Evolutionary conservation across 2,113 vertebrate species (phyloP).

Genomic region (Porphyrio hochstetteri): DNA sequence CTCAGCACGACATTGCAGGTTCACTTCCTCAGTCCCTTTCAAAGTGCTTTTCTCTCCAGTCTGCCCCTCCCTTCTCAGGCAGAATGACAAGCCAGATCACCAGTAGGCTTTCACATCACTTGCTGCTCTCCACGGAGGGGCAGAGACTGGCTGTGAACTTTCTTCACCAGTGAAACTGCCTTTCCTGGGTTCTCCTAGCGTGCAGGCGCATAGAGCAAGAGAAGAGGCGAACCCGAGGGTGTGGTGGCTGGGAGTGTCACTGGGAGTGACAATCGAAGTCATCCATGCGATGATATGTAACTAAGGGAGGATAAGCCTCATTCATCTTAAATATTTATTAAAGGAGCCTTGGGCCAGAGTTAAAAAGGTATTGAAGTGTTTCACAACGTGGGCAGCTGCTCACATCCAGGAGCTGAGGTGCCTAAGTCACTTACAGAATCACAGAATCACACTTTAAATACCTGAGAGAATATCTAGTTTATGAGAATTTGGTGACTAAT

Average conservation of each 20-base stretch:
- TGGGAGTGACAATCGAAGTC: not conserved
- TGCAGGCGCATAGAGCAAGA: not conserved
- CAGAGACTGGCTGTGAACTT: not conserved
- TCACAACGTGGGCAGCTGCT: not conserved
- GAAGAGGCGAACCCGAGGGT: not conserved
- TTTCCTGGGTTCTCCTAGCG: not conserved
- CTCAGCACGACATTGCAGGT: not conserved
- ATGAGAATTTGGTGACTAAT: not conserved
- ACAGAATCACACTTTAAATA: too few species aligned
- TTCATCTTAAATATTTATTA: not conserved
- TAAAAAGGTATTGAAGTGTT: not conserved
- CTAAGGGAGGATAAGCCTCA: not conserved
- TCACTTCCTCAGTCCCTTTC: not conserved
- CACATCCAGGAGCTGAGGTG: not conserved
- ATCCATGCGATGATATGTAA: not conserved
- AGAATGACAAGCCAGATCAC: slow-evolving; percentile 7
- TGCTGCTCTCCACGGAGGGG: not conserved
- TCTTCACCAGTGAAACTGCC: not conserved
- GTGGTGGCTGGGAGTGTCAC: not conserved
- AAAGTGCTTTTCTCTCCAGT: not conserved
- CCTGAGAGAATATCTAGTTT: not conserved
- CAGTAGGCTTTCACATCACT: not conserved
- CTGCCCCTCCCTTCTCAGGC: not conserved
- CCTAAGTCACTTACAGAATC: not conserved
- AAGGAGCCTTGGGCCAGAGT: not conserved